A percentile compares a stretch with the other conserved stretches of the same genome.
Evolutionary conservation across 2,888 invertebrate genomes (phyloP).

Genomic region (Callosobruchus maculatus): DNA sequence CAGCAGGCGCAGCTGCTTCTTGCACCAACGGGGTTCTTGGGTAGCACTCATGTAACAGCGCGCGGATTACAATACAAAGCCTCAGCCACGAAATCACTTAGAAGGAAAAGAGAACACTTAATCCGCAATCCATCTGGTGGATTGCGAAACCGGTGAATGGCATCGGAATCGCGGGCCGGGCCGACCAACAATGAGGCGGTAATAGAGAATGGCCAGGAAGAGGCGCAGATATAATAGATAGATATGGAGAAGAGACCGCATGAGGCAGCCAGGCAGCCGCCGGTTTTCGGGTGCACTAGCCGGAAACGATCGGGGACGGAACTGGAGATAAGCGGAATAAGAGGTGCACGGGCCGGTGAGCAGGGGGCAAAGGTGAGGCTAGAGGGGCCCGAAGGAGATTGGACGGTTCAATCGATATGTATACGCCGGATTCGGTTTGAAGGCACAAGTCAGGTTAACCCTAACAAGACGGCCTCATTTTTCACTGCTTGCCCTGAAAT

Average conservation of each 20-base stretch:
- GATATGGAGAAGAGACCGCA: constrained; percentile 35
- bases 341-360: constrained; percentile 25
- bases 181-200: constrained; percentile 4
- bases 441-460: neutral
- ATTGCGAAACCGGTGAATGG: neutral
- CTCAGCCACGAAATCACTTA: neutral
- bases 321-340: constrained; percentile 50
- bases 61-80: neutral
- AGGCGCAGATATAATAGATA: constrained; percentile 26
- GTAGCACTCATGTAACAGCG: neutral
- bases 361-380: neutral
- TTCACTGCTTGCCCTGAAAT: neutral
- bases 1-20: neutral
- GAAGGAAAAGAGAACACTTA: neutral
- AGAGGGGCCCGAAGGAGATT: neutral
- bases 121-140: neutral
- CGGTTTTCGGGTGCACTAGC: constrained; percentile 49
- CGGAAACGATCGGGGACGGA: constrained; percentile 50
- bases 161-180: neutral
- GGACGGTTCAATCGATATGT: neutral
- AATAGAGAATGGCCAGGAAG: constrained; percentile 5
- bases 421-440: neutral
- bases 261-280: constrained; percentile 38
- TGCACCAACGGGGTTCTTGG: neutral
- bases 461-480: neutral